Evolutionary conservation across 2,888 invertebrate species (phyloP).

Genomic region (Leucophenga maculata): DNA sequence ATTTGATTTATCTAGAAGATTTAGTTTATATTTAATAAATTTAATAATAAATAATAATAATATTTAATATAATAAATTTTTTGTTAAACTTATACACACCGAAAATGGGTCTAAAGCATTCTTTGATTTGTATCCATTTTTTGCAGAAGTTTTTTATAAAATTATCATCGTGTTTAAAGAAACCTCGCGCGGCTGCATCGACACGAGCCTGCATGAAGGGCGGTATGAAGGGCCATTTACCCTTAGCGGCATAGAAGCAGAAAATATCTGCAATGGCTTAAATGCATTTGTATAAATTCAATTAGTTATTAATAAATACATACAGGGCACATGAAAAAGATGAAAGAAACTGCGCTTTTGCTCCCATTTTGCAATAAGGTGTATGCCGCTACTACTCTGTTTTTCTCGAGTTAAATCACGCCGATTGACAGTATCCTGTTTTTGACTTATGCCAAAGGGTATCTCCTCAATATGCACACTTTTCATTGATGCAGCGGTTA

Average conservation of each 20-base stretch:
- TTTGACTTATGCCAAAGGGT: conserved; percentile 49
- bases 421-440: conserved; percentile 4
- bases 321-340: conserved; percentile 70
- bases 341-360: conserved; percentile 66
- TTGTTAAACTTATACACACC: conserved; percentile 43
- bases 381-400: conserved; percentile 49
- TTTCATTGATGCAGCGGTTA: conserved; percentile 56
- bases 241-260: conserved; percentile 71
- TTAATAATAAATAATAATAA: too few relatives aligned
- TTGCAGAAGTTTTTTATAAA: conserved; percentile 66
- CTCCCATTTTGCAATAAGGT: conserved; percentile 60
- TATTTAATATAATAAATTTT: background rate
- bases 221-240: conserved; percentile 71
- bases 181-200: conserved; percentile 61
- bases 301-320: conserved; percentile 35
- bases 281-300: conserved; percentile 5
- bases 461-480: conserved; percentile 61
- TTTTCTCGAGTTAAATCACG: too few relatives aligned
- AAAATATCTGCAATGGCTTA: conserved; percentile 60
- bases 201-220: conserved; percentile 68
- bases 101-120: conserved; percentile 67
- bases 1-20: conserved; percentile 45
- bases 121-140: conserved; percentile 69
- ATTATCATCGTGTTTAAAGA: conserved; percentile 67
- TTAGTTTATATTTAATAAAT: background rate